Base-by-base conservation (phyloP, 1,140 invertebrate species). In the Drosophila trapezifrons region DNA sequence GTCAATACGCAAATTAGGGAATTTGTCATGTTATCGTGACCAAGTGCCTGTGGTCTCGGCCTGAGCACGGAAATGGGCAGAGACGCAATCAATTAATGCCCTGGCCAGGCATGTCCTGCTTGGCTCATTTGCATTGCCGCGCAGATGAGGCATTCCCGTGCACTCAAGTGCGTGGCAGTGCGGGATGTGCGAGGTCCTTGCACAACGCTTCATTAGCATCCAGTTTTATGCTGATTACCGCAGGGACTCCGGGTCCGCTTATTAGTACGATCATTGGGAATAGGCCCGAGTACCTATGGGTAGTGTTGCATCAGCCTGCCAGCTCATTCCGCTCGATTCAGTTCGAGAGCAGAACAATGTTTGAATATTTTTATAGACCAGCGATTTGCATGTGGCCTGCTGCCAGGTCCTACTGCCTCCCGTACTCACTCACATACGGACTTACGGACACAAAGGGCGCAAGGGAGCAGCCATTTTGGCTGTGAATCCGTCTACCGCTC, bases 1-100 rank as follows among this genome's bases (percentile, higher is more conserved):
- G 79, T 87, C 83, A 87, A 83, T 87, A 74, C 58, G 84, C 69
- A 87, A 83, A 87, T 87, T 83, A 83, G 58, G 54, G 55, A 89
- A 87, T 87, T 87, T 80, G 80, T 87, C 69, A 87, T 83, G 79
- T 83, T 74, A 69, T 79, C 55, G 66, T 72, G 81, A 63, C 63
- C 75, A 78, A 64, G 45, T 65, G 59, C 56, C 49, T 81, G 80
- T 72, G 80, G 80, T 76, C 35, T 54, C 43, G 20, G 12, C 22
- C 35, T 9, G 67, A 47, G 51, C 35, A 42, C 43, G 45, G 65
- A 78, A 18, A 42, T 27, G 29, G 65, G 65, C 46, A 62, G 13
- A 20, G 37, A 17, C 40, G 15, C 43, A 55, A 40, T 66, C 56
- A 66, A 65, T 86, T 81, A 80, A 80, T 74, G 60, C 46, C 27